Percentiles rank a stretch among this genome's conserved stretches.
phyloP scores from a whole-genome alignment of 2,113 vertebrate genomes.

The Aix galericulata region DNA sequence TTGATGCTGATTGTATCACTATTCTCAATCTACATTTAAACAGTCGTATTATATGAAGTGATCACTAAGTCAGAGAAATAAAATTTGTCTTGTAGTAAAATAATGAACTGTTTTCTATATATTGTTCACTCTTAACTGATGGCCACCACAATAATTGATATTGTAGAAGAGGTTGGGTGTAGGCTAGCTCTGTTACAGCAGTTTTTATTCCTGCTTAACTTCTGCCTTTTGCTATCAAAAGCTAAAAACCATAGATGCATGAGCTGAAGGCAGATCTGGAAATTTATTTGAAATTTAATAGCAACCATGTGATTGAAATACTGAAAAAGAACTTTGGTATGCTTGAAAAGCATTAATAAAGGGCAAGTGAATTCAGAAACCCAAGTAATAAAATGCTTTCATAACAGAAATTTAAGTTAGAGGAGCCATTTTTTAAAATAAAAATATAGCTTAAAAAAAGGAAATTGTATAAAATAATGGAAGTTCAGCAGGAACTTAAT shows the following conservation, averaged over 20 bases:
- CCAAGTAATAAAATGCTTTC: not conserved
- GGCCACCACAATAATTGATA: not conserved
- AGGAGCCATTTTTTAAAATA: not conserved
- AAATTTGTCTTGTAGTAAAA: not conserved
- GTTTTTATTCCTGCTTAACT: not conserved
- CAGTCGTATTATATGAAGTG: not conserved
- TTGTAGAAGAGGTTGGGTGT: not conserved
- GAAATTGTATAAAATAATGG: not conserved
- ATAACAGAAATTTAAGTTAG: not conserved
- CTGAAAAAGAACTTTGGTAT: not conserved
- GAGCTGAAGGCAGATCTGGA: not conserved
- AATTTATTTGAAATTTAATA: not conserved
- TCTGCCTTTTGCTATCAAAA: not conserved
- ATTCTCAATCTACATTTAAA: not conserved
- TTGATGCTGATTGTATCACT: not conserved
- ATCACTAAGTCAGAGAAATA: not conserved
- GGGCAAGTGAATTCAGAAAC: not conserved
- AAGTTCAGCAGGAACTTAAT: not conserved
- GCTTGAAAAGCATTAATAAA: not conserved
- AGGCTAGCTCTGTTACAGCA: not conserved
- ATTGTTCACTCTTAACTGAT: not conserved
- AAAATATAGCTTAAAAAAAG: not conserved
- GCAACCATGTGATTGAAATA: not conserved
- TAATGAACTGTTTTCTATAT: not conserved
- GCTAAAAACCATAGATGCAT: not conserved